These are phyloP conservation scores for Amiota communis DNA, from an alignment of 2,888 invertebrate species.

Conservation along the genomic window DNA sequence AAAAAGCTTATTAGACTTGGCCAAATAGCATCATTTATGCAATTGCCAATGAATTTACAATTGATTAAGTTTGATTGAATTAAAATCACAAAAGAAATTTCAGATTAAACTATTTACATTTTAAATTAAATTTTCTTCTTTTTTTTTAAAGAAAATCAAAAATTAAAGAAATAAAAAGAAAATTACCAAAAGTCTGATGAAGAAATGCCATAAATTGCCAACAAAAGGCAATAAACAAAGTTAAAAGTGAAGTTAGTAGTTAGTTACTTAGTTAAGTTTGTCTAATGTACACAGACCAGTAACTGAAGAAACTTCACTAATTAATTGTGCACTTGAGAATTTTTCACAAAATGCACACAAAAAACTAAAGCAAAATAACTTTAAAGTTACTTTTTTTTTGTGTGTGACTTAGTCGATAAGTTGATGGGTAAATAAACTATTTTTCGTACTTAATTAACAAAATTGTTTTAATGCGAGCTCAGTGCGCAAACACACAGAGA, in stretches of 20 bases:
- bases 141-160: no score
- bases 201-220: conserved; percentile 55
- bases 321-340: conserved; percentile 65
- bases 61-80: conserved; percentile 38
- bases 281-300: neutral
- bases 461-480: conserved; percentile 62
- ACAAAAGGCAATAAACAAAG: conserved; percentile 32
- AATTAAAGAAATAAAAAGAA: neutral
- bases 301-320: conserved; percentile 57
- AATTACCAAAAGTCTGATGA: conserved; percentile 50
- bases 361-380: conserved; percentile 48
- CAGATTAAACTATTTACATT: neutral
- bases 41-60: conserved; percentile 59
- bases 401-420: conserved; percentile 47
- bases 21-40: conserved; percentile 58
- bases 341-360: conserved; percentile 49
- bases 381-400: conserved; percentile 48
- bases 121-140: conserved; percentile 23
- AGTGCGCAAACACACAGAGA: conserved; percentile 31
- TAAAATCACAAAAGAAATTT: neutral
- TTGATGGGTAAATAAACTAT: conserved; percentile 65
- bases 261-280: conserved; percentile 31
- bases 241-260: conserved; percentile 38
- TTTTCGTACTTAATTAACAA: conserved; percentile 66
- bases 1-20: conserved; percentile 38